Conservation (phyloP, 2,113 vertebrate species). For the Cinclus cinclus region DNA sequence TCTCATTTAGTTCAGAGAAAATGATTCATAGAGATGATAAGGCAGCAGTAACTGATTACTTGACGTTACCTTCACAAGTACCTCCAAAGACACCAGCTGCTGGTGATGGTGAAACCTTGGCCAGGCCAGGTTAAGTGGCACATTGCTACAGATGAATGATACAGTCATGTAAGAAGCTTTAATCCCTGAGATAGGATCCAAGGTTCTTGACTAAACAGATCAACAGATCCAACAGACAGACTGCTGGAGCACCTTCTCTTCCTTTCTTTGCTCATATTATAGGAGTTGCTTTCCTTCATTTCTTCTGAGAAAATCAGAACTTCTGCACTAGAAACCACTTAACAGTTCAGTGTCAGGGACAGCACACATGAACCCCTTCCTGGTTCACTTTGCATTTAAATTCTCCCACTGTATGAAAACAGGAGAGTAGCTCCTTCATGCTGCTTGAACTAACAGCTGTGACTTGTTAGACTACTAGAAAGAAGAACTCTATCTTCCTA, state of each 20-base stretch:
- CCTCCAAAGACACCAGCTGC: not conserved
- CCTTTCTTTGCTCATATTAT: not conserved
- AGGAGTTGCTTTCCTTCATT: not conserved
- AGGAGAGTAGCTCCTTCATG: not conserved
- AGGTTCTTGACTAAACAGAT: not conserved
- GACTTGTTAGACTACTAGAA: not conserved
- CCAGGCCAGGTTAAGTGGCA: not conserved
- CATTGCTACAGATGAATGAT: not conserved
- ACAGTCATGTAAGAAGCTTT: not conserved
- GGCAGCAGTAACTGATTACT: not conserved
- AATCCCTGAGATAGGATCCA: not conserved
- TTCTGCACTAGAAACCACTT: not conserved
- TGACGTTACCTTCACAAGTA: not conserved
- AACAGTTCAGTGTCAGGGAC: conserved; percentile 5
- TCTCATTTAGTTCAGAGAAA: not conserved
- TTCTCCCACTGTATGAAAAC: conserved; percentile 13
- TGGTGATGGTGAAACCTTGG: not conserved
- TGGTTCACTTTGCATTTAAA: conserved; percentile 18
- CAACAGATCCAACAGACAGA: not conserved
- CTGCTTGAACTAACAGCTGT: conserved; percentile 9
- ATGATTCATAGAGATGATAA: not conserved
- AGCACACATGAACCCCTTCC: not conserved
- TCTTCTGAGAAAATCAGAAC: not conserved
- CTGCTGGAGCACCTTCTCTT: not conserved
- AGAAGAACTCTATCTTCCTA: not conserved